Evolutionary conservation across 2,888 invertebrate species (phyloP).

Genomic region (Temnothorax unifasciatus): DNA sequence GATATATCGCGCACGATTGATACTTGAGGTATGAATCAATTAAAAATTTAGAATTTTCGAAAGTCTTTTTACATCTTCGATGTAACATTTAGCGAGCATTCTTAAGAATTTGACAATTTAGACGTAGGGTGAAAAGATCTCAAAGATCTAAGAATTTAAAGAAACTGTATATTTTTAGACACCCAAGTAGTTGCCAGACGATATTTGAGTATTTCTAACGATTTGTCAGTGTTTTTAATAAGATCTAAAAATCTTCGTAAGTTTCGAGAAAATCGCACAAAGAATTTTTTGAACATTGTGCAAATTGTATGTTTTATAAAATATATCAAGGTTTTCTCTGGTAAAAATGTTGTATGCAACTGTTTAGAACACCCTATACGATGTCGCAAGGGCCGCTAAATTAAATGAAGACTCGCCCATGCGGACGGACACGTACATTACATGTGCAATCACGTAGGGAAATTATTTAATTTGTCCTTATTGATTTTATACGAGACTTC

Average conservation of each 20-base stretch:
- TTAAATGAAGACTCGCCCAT: slow-evolving; percentile 22
- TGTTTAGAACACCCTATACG: slow-evolving; percentile 22
- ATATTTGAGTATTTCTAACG: not conserved
- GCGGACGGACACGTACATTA: slow-evolving; percentile 18
- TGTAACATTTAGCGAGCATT: not conserved
- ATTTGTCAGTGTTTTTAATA: not conserved
- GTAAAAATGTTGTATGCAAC: not conserved
- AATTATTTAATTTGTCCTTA: slow-evolving; percentile 40
- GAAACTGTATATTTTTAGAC: not conserved
- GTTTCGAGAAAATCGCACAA: not conserved
- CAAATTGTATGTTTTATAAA: not conserved
- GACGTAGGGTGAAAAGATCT: not conserved
- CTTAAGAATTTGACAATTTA: not conserved
- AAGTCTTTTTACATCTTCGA: not conserved
- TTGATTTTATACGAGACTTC: slow-evolving; percentile 17
- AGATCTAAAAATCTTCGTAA: not conserved
- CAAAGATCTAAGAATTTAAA: not conserved
- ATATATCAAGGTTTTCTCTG: not conserved
- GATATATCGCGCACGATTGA: not conserved
- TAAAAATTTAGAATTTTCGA: not conserved
- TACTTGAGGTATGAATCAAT: not conserved
- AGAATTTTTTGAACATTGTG: not conserved
- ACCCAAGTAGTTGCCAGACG: not conserved
- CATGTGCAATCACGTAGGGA: slow-evolving; percentile 53
- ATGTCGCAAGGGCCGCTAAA: slow-evolving; percentile 8